Conservation (phyloP, 2,797 vertebrate genomes). For the Neostethus bicornis region DNA sequence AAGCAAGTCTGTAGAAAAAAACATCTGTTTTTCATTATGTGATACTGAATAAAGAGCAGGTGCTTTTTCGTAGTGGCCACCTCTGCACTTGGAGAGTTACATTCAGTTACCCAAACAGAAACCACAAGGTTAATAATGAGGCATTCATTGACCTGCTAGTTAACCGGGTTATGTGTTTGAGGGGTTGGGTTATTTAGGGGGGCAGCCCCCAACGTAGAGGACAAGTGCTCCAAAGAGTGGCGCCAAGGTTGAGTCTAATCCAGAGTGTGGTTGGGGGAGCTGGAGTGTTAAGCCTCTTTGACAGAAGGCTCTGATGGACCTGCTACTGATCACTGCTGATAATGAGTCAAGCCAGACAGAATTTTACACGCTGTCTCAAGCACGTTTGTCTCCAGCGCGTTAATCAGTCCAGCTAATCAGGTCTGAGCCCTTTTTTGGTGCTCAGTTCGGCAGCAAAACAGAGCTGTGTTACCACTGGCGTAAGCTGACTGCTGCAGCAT, state of each 20-base stretch:
- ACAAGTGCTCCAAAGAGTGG: constrained; percentile 62
- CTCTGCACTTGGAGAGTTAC: constrained; percentile 39
- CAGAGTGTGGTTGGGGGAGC: constrained; percentile 30
- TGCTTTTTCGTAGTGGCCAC: constrained; percentile 37
- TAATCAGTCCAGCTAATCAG: constrained; percentile 75
- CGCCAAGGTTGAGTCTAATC: constrained; percentile 69
- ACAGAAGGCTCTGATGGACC: constrained; percentile 69
- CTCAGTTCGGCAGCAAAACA: constrained; percentile 26
- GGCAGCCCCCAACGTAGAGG: constrained; percentile 49
- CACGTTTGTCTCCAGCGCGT: constrained; percentile 43
- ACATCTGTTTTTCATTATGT: constrained; percentile 61
- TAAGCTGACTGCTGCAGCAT: constrained; percentile 29
- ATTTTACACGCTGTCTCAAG: constrained; percentile 65
- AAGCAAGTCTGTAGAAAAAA: constrained; percentile 32
- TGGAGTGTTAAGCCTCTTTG: constrained; percentile 62
- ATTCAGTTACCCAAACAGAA: constrained; percentile 42
- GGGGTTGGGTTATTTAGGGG: constrained; percentile 25
- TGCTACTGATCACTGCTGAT: constrained; percentile 66
- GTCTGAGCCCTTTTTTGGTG: constrained; percentile 70
- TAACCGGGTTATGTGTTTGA: constrained; percentile 21
- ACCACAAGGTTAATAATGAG: constrained; percentile 43
- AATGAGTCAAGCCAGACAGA: constrained; percentile 73
- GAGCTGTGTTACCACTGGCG: constrained; percentile 37
- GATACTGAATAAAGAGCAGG: constrained; percentile 31
- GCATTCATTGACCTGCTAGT: constrained; percentile 44